Percentiles rank a stretch among this genome's conserved stretches.
These are phyloP conservation scores for Catostomus latipinnis DNA, from an alignment of 2,797 vertebrate species.

Conservation along the genomic window DNA sequence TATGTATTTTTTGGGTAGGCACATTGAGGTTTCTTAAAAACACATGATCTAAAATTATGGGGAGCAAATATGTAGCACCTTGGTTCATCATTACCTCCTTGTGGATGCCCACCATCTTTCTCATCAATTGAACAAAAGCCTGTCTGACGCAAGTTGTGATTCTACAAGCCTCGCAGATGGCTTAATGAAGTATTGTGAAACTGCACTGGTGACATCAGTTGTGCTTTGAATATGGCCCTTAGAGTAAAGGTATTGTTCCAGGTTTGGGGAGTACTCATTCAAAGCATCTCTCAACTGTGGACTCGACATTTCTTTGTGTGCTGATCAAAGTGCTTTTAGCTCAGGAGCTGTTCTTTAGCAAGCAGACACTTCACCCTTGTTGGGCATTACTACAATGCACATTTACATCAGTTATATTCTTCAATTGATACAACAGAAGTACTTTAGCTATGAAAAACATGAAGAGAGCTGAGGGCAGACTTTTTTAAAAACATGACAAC, in stretches of 20 bases:
- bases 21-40: neutral
- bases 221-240: neutral
- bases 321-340: neutral
- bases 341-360: neutral
- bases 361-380: conserved; percentile 11
- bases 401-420: conserved; percentile 1
- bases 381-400: neutral
- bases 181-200: neutral
- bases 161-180: neutral
- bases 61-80: neutral
- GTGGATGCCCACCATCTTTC: neutral
- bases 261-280: neutral
- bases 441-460: conserved; percentile 18
- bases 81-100: neutral
- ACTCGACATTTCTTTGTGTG: neutral
- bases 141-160: neutral
- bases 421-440: conserved; percentile 1
- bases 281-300: neutral
- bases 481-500: conserved; percentile 9
- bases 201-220: neutral
- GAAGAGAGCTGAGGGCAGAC: neutral
- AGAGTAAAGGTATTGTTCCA: neutral
- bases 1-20: neutral
- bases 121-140: neutral
- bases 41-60: too few relatives aligned